These are phyloP conservation scores for Spodoptera picta DNA, from an alignment of 2,888 invertebrate species.

Conservation along the genomic window DNA sequence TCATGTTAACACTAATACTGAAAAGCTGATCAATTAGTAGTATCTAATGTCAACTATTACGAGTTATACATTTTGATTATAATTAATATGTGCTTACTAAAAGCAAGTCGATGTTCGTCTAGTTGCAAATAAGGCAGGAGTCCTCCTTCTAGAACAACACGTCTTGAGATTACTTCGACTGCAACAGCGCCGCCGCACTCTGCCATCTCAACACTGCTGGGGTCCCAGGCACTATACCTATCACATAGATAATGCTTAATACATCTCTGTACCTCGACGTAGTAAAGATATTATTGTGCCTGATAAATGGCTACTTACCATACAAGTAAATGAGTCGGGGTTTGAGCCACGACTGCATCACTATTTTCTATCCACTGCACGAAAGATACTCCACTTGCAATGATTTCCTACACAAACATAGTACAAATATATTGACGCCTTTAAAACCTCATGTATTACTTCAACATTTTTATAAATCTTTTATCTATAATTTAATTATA, in stretches of 20 bases:
- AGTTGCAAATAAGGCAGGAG: slow-evolving; percentile 73
- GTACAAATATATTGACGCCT: too few relatives aligned
- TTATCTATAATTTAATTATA: slow-evolving; percentile 31
- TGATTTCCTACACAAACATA: slow-evolving; percentile 83
- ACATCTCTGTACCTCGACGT: too few relatives aligned
- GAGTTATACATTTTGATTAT: too few relatives aligned
- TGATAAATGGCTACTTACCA: slow-evolving; percentile 90
- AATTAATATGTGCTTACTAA: slow-evolving; percentile 68
- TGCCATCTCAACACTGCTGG: slow-evolving; percentile 79
- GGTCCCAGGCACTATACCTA: slow-evolving; percentile 86
- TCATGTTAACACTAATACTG: not conserved
- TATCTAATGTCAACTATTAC: too few relatives aligned
- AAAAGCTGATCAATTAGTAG: too few relatives aligned
- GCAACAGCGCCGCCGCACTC: slow-evolving; percentile 82
- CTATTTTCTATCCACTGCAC: slow-evolving; percentile 97
- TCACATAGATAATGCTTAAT: too few relatives aligned
- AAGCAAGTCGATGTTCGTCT: slow-evolving; percentile 83
- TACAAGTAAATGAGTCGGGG: slow-evolving; percentile 95
- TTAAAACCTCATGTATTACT: too few relatives aligned
- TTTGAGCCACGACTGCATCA: slow-evolving; percentile 99
- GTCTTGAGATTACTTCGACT: slow-evolving; percentile 71
- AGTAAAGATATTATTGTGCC: too few relatives aligned
- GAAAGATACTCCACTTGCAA: slow-evolving; percentile 92
- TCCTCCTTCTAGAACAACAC: slow-evolving; percentile 78
- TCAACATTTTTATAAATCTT: too few relatives aligned